Percentiles rank a stretch among this genome's conserved stretches.
phyloP scores from a whole-genome alignment of 2,888 invertebrate genomes.

The Dryomyza anilis region DNA sequence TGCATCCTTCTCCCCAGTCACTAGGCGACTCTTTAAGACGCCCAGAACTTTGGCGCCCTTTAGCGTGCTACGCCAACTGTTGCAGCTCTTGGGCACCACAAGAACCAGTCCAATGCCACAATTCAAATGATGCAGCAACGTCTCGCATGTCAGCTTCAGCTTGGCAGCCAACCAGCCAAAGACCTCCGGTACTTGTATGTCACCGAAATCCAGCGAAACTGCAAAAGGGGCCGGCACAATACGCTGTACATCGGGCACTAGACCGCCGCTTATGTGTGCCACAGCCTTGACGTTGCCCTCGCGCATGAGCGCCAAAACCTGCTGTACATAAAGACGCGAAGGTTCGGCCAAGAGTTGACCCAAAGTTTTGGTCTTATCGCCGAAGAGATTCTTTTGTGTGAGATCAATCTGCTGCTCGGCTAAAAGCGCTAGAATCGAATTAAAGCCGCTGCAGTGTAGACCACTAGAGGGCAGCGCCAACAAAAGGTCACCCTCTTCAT shows the following conservation, averaged over 20 bases:
- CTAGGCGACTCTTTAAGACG: slow-evolving; percentile 52
- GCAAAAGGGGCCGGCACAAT: slow-evolving; percentile 73
- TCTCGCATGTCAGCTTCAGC: slow-evolving; percentile 74
- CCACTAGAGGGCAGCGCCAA: slow-evolving; percentile 89
- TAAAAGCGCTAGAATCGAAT: slow-evolving; percentile 82
- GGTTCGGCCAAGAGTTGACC: slow-evolving; percentile 85
- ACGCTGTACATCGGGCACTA: slow-evolving; percentile 86
- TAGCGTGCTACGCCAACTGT: slow-evolving; percentile 63
- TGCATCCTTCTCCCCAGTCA: background rate
- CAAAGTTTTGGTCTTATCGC: slow-evolving; percentile 64
- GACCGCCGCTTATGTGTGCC: slow-evolving; percentile 93
- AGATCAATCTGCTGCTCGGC: slow-evolving; percentile 69
- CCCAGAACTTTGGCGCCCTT: slow-evolving; percentile 62
- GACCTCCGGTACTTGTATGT: slow-evolving; percentile 76
- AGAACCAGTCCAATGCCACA: slow-evolving; percentile 91
- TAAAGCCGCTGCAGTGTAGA: slow-evolving; percentile 94
- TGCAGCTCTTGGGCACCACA: slow-evolving; percentile 67
- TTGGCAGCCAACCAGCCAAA: slow-evolving; percentile 87
- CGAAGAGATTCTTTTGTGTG: slow-evolving; percentile 66
- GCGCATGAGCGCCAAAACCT: slow-evolving; percentile 74
- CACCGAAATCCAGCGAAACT: slow-evolving; percentile 72
- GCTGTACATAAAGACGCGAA: slow-evolving; percentile 84
- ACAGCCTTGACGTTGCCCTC: slow-evolving; percentile 75
- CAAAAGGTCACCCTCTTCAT: slow-evolving; percentile 77
- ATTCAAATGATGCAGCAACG: slow-evolving; percentile 91